Evolutionary conservation across 2,797 vertebrate genomes (phyloP).

Genomic region (Mormyrops attenuatus): DNA sequence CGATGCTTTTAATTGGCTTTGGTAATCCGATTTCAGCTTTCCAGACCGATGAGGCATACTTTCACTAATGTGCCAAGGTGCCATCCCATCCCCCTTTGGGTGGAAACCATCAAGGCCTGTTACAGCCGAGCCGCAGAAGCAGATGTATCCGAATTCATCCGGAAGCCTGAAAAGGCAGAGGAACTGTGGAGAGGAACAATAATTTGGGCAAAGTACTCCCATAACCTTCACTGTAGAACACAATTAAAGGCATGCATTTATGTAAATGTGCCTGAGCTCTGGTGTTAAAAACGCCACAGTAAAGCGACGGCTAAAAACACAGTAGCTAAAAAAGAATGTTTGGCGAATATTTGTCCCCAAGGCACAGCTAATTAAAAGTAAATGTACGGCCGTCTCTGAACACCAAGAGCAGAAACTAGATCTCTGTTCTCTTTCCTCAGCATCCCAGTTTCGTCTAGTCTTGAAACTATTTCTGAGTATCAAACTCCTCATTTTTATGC

Average conservation of each 20-base stretch:
- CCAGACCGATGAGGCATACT: not conserved
- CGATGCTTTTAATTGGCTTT: conserved; percentile 6
- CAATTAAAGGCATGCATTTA: not conserved
- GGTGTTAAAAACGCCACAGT: not conserved
- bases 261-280: not conserved
- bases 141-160: not conserved
- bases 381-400: not conserved
- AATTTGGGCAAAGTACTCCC: not conserved
- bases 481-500: not conserved
- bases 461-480: not conserved
- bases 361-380: conserved; percentile 6
- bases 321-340: not conserved
- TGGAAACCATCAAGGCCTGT: not conserved
- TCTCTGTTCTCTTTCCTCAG: not conserved
- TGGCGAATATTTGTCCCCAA: not conserved
- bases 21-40: conserved; percentile 1
- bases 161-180: not conserved
- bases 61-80: not conserved
- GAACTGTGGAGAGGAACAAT: not conserved
- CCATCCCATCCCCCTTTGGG: not conserved
- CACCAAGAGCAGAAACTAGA: not conserved
- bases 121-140: not conserved
- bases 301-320: not conserved
- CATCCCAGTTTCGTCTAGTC: not conserved
- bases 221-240: not conserved